phyloP scores from a whole-genome alignment of 2,113 vertebrate genomes.

The Burhinus oedicnemus region DNA sequence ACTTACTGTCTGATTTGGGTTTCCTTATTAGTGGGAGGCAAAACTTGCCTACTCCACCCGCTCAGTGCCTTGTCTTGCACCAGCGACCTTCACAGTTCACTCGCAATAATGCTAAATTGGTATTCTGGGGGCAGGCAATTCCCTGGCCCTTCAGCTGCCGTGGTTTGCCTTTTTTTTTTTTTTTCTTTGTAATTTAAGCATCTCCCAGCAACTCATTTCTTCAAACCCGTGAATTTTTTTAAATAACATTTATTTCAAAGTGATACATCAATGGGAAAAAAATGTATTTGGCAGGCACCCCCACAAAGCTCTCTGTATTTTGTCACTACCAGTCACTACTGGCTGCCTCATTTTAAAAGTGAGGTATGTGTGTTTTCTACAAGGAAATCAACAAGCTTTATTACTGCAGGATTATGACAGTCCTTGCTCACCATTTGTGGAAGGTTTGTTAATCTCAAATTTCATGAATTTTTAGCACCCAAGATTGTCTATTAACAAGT shows the following conservation, averaged over 20 bases:
- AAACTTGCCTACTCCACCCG: not conserved
- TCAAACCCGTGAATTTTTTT: not conserved
- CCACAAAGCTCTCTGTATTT: not conserved
- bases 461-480: not conserved
- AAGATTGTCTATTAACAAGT: not conserved
- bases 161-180: not conserved
- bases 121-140: not conserved
- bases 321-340: not conserved
- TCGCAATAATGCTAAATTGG: not conserved
- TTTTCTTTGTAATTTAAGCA: not conserved
- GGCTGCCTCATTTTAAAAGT: not conserved
- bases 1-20: conserved; percentile 5
- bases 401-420: not conserved
- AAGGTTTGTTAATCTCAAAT: not conserved
- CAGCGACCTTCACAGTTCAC: not conserved
- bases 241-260: not conserved
- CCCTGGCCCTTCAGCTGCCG: not conserved
- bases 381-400: not conserved
- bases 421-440: not conserved
- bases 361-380: not conserved
- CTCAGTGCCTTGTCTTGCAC: not conserved
- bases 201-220: not conserved
- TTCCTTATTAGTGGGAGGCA: conserved; percentile 21
- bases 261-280: not conserved
- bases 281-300: not conserved